Conservation (phyloP, 2,797 vertebrate species). For the Rhinella marina region DNA sequence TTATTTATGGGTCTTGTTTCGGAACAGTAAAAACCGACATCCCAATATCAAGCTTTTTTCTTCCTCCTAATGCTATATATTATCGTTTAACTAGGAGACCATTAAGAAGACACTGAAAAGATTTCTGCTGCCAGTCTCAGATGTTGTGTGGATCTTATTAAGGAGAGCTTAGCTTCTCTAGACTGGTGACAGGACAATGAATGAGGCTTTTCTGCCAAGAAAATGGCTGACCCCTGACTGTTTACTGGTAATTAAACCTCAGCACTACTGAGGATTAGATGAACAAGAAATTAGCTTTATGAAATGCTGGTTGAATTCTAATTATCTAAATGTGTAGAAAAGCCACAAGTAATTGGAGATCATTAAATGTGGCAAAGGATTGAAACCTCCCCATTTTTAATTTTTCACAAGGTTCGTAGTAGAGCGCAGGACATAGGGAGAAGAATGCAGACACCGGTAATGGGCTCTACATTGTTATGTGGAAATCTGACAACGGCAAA, state of each 20-base stretch:
- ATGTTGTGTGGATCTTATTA: slow-evolving; percentile 3
- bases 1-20: background rate
- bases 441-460: background rate
- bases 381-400: slow-evolving; percentile 9
- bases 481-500: slow-evolving; percentile 14
- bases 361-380: slow-evolving; percentile 30
- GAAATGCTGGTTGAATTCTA: slow-evolving; percentile 51
- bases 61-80: background rate
- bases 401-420: background rate
- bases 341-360: slow-evolving; percentile 44
- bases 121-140: background rate
- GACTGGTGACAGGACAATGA: slow-evolving; percentile 26
- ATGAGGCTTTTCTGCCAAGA: slow-evolving; percentile 23
- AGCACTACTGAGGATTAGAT: slow-evolving; percentile 46
- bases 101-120: background rate
- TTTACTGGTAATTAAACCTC: slow-evolving; percentile 47
- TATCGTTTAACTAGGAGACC: background rate
- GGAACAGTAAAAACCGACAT: too few species aligned
- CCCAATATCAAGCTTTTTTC: background rate
- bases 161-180: slow-evolving; percentile 15
- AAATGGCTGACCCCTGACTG: slow-evolving; percentile 39
- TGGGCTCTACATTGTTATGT: background rate
- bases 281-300: slow-evolving; percentile 54
- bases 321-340: slow-evolving; percentile 17
- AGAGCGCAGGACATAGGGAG: background rate